phyloP scores from a whole-genome alignment of 2,888 invertebrate species.

The Boloria selene region DNA sequence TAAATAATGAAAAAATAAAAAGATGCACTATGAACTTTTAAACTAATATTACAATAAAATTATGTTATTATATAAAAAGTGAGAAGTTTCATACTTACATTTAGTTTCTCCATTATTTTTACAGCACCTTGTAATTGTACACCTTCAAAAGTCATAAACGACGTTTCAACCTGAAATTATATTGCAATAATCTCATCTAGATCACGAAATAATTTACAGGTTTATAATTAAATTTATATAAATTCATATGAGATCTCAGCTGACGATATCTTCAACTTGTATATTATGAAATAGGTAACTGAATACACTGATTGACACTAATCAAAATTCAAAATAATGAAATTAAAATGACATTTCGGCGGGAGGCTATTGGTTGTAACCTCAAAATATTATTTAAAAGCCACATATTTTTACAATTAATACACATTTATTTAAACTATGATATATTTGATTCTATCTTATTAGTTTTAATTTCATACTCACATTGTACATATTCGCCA shows the following conservation, averaged over 20 bases:
- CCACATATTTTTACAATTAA: slow-evolving; percentile 14
- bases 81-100: slow-evolving; percentile 83
- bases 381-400: slow-evolving; percentile 46
- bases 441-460: slow-evolving; percentile 10
- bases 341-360: slow-evolving; percentile 46
- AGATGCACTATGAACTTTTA: no score
- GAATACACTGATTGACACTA: not conserved
- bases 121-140: slow-evolving; percentile 94
- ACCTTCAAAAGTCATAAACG: slow-evolving; percentile 98
- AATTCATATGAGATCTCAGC: no score
- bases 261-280: no score
- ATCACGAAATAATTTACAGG: not conserved
- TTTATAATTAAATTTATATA: no score
- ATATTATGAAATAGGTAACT: no score
- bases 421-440: not conserved
- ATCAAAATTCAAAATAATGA: slow-evolving; percentile 5
- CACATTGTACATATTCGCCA: slow-evolving; percentile 96
- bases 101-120: slow-evolving; percentile 97
- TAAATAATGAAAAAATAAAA: no score
- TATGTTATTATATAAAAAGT: not conserved
- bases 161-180: slow-evolving; percentile 88
- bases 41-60: not conserved
- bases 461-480: slow-evolving; percentile 66
- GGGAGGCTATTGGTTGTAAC: slow-evolving; percentile 53
- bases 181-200: not conserved